phyloP scores from a whole-genome alignment of 2,888 invertebrate species.

The Epistrophella euchroma region DNA sequence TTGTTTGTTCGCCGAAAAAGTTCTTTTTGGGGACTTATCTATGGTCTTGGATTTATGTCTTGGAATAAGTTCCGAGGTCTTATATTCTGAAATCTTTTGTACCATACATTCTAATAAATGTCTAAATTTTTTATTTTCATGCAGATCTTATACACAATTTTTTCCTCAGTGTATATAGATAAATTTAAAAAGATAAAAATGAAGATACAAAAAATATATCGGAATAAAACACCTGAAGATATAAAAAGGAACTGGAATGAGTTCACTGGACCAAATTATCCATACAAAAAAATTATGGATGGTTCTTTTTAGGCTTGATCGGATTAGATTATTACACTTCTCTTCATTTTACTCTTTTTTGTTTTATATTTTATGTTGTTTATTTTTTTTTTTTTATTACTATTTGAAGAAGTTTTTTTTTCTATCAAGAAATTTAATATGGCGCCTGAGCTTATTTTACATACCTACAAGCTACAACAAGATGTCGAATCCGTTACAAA shows the following conservation, averaged over 20 bases:
- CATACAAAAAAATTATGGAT: neutral
- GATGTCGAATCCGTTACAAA: constrained; percentile 45
- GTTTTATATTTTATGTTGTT: constrained; percentile 26
- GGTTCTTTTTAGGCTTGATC: constrained; percentile 60
- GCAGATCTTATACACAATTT: neutral
- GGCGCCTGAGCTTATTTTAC: constrained; percentile 69
- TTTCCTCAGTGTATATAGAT: constrained; percentile 4
- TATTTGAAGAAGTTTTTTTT: constrained; percentile 15
- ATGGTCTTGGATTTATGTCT: too few species aligned
- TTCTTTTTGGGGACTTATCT: too few species aligned
- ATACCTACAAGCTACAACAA: neutral
- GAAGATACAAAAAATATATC: neutral
- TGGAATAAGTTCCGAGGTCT: too few species aligned
- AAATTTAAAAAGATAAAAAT: neutral
- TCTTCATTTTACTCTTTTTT: constrained; percentile 36
- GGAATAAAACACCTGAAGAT: constrained; percentile 58
- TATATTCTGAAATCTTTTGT: too few species aligned
- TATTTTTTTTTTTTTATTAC: constrained; percentile 25
- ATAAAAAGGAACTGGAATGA: constrained; percentile 50
- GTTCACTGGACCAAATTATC: constrained; percentile 71
- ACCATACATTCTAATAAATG: too few species aligned
- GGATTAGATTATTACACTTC: constrained; percentile 72
- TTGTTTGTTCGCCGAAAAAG: too few species aligned
- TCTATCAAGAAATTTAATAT: constrained; percentile 59
- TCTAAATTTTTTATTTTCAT: neutral